A percentile compares a stretch with the other conserved stretches of the same genome.
These are phyloP conservation scores for Actinia tenebrosa DNA, from an alignment of 64 coral and sea anemone genomes.

Conservation along the genomic window DNA sequence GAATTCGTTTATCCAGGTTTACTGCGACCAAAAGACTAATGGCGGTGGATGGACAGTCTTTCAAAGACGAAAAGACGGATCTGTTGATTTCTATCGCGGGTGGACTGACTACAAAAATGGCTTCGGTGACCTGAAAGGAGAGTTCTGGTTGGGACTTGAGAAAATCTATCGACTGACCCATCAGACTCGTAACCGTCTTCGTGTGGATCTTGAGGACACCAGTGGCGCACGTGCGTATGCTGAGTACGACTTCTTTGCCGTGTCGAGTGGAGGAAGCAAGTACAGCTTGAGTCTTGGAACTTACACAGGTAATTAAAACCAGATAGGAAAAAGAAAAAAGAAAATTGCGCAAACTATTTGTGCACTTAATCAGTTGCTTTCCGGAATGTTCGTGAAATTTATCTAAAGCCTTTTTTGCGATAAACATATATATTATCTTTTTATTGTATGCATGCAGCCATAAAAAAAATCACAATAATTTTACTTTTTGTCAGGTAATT, in stretches of 20 bases:
- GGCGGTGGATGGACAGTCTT: conserved; percentile 48
- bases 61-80: conserved; percentile 30
- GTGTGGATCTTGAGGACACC: conserved; percentile 20
- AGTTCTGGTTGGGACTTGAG: conserved; percentile 41
- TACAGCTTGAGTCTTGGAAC: conserved; percentile 28
- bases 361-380: too few relatives aligned
- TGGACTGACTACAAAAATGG: conserved; percentile 36
- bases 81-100: conserved; percentile 1
- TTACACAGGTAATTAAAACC: background rate
- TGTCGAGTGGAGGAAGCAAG: background rate
- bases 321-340: too few relatives aligned
- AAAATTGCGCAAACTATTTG: too few relatives aligned
- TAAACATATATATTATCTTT: too few relatives aligned
- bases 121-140: conserved; percentile 1
- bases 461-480: background rate
- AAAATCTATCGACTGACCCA: conserved; percentile 19
- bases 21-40: conserved; percentile 36
- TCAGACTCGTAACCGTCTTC: conserved; percentile 14
- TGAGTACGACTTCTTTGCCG: conserved; percentile 17
- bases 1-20: background rate
- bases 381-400: too few relatives aligned
- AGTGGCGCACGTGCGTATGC: background rate
- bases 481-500: background rate
- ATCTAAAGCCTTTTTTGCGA: too few relatives aligned
- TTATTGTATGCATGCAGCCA: too few relatives aligned